Evolutionary conservation across 2,888 invertebrate species (phyloP).

Genomic region (Pelosia muscerda): DNA sequence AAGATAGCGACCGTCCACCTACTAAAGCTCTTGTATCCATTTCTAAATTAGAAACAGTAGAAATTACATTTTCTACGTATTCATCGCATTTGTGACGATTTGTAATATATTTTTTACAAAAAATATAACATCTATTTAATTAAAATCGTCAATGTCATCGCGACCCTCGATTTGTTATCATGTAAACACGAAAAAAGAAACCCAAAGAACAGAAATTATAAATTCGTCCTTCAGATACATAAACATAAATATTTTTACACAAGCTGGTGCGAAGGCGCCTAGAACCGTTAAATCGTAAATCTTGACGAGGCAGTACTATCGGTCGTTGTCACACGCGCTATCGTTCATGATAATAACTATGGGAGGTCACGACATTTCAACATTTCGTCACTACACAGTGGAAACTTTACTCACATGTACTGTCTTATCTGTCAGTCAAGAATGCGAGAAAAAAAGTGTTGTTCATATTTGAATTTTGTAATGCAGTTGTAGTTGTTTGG

Average conservation of each 20-base stretch:
- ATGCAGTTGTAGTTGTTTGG: background rate
- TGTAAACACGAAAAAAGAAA: background rate
- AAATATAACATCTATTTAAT: too few species aligned
- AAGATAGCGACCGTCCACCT: slow-evolving; percentile 31
- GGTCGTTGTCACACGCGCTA: slow-evolving; percentile 58
- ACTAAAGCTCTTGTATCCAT: slow-evolving; percentile 53
- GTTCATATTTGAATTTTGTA: slow-evolving; percentile 20
- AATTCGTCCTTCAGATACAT: slow-evolving; percentile 16
- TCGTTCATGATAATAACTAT: slow-evolving; percentile 63
- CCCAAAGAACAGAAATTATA: background rate
- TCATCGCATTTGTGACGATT: too few species aligned
- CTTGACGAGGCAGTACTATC: slow-evolving; percentile 51
- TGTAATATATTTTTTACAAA: too few species aligned
- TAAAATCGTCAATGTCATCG: background rate
- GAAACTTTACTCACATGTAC: slow-evolving; percentile 45
- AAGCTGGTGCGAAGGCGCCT: slow-evolving; percentile 24
- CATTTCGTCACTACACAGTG: slow-evolving; percentile 49
- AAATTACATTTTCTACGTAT: too few species aligned
- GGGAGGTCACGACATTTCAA: slow-evolving; percentile 63
- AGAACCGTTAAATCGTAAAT: slow-evolving; percentile 49
- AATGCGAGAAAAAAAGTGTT: slow-evolving; percentile 40
- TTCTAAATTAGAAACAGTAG: slow-evolving; percentile 62
- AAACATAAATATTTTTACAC: slow-evolving; percentile 12
- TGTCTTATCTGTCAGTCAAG: slow-evolving; percentile 42
- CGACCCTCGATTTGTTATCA: background rate